A percentile compares a stretch with the other conserved stretches of the same genome.
phyloP scores from a whole-genome alignment of 2,113 vertebrate species.

The Gobio gobio region DNA sequence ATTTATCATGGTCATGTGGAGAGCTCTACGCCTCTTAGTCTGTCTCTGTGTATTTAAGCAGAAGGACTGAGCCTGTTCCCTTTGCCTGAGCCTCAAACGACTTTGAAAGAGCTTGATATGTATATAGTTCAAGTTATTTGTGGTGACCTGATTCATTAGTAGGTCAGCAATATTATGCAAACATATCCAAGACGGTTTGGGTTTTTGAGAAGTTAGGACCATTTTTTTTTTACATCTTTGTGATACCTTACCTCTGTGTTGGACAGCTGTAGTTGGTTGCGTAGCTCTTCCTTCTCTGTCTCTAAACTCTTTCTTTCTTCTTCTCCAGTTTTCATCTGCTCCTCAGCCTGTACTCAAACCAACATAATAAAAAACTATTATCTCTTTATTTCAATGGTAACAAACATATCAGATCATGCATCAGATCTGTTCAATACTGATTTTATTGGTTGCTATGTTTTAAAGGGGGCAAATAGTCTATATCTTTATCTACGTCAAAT shows the following conservation, averaged over 20 bases:
- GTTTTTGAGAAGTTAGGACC: too few species aligned
- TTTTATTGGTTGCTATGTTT: not conserved
- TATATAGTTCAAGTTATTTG: slow-evolving; percentile 25
- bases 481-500: not conserved
- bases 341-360: slow-evolving; percentile 76
- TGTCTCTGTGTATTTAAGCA: slow-evolving; percentile 23
- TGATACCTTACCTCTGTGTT: slow-evolving; percentile 79
- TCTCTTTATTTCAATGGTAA: not conserved
- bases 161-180: slow-evolving; percentile 1
- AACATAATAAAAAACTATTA: slow-evolving; percentile 28
- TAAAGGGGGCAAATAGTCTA: not conserved
- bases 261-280: slow-evolving; percentile 80
- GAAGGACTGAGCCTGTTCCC: slow-evolving; percentile 1
- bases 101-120: not conserved
- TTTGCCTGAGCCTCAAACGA: not conserved
- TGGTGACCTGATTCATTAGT: not conserved
- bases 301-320: slow-evolving; percentile 78
- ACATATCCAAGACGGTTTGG: not conserved
- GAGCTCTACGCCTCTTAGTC: slow-evolving; percentile 6
- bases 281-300: slow-evolving; percentile 81
- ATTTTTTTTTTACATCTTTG: too few species aligned
- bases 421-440: not conserved
- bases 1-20: slow-evolving; percentile 42
- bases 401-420: not conserved
- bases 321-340: slow-evolving; percentile 81